These are phyloP conservation scores for Drosophila pandora DNA, from an alignment of 1,140 invertebrate species.

Conservation along the genomic window DNA sequence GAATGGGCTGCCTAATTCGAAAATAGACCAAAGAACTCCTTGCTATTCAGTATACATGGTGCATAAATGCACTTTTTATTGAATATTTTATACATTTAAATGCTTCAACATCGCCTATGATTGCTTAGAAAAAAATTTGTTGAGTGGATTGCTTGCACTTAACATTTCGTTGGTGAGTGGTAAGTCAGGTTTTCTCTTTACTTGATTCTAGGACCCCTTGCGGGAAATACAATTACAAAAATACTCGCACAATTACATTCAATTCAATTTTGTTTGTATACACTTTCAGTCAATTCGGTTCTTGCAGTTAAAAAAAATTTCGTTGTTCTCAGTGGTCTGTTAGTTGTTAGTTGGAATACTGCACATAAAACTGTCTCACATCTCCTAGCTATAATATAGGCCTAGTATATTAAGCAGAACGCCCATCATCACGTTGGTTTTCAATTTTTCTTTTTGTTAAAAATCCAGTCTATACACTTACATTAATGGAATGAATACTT, in stretches of 20 bases:
- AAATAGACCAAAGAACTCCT: slow-evolving; percentile 34
- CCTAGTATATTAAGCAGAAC: slow-evolving; percentile 74
- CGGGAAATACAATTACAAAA: slow-evolving; percentile 25
- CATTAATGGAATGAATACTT: slow-evolving; percentile 63
- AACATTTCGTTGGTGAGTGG: slow-evolving; percentile 39
- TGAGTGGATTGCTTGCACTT: slow-evolving; percentile 51
- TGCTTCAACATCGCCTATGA: slow-evolving; percentile 44
- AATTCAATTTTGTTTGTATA: slow-evolving; percentile 36
- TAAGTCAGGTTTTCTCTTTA: slow-evolving; percentile 7
- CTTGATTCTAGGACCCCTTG: slow-evolving; percentile 16
- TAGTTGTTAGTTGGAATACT: slow-evolving; percentile 64
- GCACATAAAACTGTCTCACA: slow-evolving; percentile 48
- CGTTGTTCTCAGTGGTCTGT: slow-evolving; percentile 59
- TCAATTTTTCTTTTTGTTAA: slow-evolving; percentile 44
- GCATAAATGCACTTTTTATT: slow-evolving; percentile 58
- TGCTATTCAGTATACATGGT: slow-evolving; percentile 35
- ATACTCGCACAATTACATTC: slow-evolving; percentile 27
- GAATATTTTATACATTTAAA: slow-evolving; percentile 58
- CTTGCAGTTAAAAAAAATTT: slow-evolving; percentile 38
- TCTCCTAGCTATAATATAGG: slow-evolving; percentile 75
- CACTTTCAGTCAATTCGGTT: slow-evolving; percentile 51
- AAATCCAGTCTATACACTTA: slow-evolving; percentile 79
- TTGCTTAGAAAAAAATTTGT: slow-evolving; percentile 43
- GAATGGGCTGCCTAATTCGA: slow-evolving; percentile 42
- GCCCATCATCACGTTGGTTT: slow-evolving; percentile 54